Base-by-base conservation (phyloP, 2,888 invertebrate species). In the Zhengitettix transpicula region DNA sequence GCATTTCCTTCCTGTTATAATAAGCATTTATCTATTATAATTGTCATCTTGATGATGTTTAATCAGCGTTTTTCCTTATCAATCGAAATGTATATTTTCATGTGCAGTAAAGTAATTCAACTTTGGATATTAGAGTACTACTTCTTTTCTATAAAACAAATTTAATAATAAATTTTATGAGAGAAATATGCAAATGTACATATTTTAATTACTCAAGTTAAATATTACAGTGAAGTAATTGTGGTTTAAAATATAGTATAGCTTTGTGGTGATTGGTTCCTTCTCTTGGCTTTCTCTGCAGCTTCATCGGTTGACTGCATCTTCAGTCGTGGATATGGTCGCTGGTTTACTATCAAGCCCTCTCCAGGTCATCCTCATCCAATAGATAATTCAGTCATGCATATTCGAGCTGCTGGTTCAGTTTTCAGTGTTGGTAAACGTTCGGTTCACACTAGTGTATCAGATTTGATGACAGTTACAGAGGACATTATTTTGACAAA, bases 341-440 rank as follows among this genome's bases (percentile, higher is more conserved):
- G 68, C 58, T 70, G 69, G 70, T 68, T 70, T 62, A 67, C 67
- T 61, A 66, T 70, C 59, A 67, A 67, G 59, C 63, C 68, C 58
- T 67, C 67, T 58, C 66, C 65, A 41, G 59, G 65, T 52, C 62
- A 66, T 53, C 62, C 67, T 63, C 67, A 66, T 61, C 71, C 70
- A 42, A 70, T 70, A 60, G 71, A 71, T 68, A 71, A 71, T 65
- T 69, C 70, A 62, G 67, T 68, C 52, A 69, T 71, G 64, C 69
- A 69, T 64, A 72, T 72, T 62, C 69, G 72, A 42, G 72, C 71
- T 56, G 71, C 71, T 59, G 72, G 72, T 54, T 70, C 70, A 57
- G 67, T 71, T 58, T 71, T 69, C 62, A 67, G 68, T 58, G 70
- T 69, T 9, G 69, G 70, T 17, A 65, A 59, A 53, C 56, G 59